These are phyloP conservation scores for Epinephelus coioides DNA, from an alignment of 2,797 vertebrate genomes.

Conservation along the genomic window DNA sequence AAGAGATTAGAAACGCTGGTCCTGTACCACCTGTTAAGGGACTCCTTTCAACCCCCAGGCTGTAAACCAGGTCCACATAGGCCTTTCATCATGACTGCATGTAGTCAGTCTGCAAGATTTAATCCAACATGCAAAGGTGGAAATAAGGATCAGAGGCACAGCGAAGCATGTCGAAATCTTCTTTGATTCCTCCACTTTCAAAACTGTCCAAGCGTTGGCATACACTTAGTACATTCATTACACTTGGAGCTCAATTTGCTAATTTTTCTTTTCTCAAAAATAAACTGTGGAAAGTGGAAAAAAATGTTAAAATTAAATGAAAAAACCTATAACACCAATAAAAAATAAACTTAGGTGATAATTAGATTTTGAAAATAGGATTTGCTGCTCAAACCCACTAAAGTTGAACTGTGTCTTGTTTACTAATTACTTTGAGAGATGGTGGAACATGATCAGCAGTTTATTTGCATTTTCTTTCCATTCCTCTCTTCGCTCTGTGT, in stretches of 20 bases:
- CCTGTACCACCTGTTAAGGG: constrained; percentile 21
- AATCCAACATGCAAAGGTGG: constrained; percentile 22
- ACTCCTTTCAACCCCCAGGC: constrained; percentile 13
- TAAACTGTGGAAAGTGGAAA: not conserved
- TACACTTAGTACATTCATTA: not conserved
- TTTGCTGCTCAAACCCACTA: not conserved
- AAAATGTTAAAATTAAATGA: not conserved
- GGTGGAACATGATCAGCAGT: not conserved
- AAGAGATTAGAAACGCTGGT: constrained; percentile 28
- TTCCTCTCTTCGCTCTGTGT: constrained; percentile 5
- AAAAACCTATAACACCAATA: not conserved
- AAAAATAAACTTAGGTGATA: not conserved
- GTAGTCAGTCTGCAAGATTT: constrained; percentile 1
- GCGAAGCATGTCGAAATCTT: constrained; percentile 12
- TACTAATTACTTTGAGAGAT: constrained; percentile 7
- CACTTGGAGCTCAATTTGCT: not conserved
- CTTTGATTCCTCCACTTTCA: constrained; percentile 39
- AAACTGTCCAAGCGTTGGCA: constrained; percentile 7
- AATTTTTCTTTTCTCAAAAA: not conserved
- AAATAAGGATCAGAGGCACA: constrained; percentile 30
- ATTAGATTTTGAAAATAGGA: not conserved
- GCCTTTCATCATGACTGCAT: constrained; percentile 39
- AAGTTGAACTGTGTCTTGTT: not conserved
- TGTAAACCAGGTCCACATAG: constrained; percentile 1
- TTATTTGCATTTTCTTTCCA: not conserved